Percentiles rank a stretch among this genome's conserved stretches.
phyloP scores from a whole-genome alignment of 2,888 invertebrate species.

The Microchrysa polita region DNA sequence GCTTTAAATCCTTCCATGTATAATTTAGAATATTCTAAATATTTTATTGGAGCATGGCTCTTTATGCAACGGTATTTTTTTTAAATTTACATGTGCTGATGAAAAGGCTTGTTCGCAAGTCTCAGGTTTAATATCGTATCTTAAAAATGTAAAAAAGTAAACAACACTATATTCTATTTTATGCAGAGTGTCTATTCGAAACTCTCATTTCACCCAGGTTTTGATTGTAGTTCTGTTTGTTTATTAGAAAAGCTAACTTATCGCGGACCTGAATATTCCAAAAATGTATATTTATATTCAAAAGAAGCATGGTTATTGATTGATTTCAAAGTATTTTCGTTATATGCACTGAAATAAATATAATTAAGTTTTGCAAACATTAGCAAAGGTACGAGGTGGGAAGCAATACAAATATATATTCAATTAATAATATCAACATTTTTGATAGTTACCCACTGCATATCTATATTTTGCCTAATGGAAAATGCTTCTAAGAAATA shows the following conservation, averaged over 20 bases:
- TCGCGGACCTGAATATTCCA: background rate
- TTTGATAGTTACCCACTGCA: background rate
- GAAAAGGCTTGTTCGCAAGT: too few relatives aligned
- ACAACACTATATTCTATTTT: too few relatives aligned
- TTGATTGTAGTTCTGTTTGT: background rate
- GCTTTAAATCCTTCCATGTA: too few relatives aligned
- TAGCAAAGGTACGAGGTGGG: background rate
- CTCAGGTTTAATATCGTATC: too few relatives aligned
- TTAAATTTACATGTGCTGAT: too few relatives aligned
- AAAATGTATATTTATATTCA: background rate
- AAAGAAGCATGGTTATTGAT: background rate
- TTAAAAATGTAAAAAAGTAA: too few relatives aligned
- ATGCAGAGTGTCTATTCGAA: too few relatives aligned
- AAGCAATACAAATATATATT: background rate
- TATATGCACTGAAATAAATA: background rate
- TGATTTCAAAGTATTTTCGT: background rate
- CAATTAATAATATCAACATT: background rate
- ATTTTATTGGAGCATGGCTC: too few relatives aligned
- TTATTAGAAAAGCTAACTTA: background rate
- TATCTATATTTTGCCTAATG: too few relatives aligned
- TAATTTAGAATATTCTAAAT: too few relatives aligned
- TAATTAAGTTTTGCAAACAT: background rate
- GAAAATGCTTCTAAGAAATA: too few relatives aligned
- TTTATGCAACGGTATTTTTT: too few relatives aligned
- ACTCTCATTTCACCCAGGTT: background rate